Evolutionary conservation across 2,888 invertebrate species (phyloP), one percentile per base, ranked within the genome.

Genomic region (Nemapogon koenigi): DNA sequence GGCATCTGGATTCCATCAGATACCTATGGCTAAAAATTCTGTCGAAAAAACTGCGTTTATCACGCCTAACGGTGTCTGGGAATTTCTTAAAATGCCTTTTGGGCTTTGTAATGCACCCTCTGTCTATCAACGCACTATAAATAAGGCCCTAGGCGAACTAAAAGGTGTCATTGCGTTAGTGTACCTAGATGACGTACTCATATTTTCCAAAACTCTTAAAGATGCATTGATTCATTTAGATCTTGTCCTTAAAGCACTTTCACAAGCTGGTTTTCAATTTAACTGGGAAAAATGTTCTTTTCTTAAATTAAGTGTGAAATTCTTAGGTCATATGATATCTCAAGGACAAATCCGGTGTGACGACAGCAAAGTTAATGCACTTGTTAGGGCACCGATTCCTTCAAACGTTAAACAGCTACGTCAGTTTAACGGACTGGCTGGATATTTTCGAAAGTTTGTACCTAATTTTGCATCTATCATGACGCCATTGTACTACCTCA

Each of bases 391-490:
- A 22, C 22, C 22, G 8, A 22, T 22, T 7, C 22, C 22, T 22
- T 10, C 22, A 8, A 22, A 22, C 22, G 22, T 22, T 10, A 22
- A 22, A 22, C 22, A 22, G 22, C 22, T 22, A 22, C 22, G 8
- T 7, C 10, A 22, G 8, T 44, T 26, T 41, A 41, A n/a, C 28
- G 44, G 49, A 7, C 30, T 47, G 3, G 45, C 46, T 2, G 42
- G 43, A 6, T 47, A 46, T 27, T 47, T 49, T 17, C 37, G 45
- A 11, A 41, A 41, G 30, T 41, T 35, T 17, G 19, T 41, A 4
- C 38, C 41, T 1, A 41, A 37, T 13, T 41, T 38, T 16, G 35
- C 38, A 2, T 4, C 4, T 4, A 17, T 27, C 13, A 38, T 37
- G 37, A 18, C 8, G 4, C 37, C 41, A 11, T 30, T 37, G 19